A percentile compares a stretch with the other conserved stretches of the same genome.
phyloP scores from a whole-genome alignment of 2,888 invertebrate species.

The Hemithea aestivaria region DNA sequence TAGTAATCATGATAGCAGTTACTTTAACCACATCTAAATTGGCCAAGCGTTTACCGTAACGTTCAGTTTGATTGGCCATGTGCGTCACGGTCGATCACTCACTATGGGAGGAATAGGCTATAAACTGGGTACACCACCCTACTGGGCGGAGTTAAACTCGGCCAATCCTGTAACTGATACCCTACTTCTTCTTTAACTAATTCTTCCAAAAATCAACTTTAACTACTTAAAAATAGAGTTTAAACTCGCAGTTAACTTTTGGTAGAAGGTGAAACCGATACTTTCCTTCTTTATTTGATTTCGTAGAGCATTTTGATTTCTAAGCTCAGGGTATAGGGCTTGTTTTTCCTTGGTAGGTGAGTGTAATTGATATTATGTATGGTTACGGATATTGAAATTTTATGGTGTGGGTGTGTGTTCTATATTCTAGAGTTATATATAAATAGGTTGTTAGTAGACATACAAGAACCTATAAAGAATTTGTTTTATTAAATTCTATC shows the following conservation, averaged over 20 bases:
- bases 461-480: too few relatives aligned
- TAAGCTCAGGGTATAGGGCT: conserved; percentile 26
- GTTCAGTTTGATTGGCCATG: conserved; percentile 35
- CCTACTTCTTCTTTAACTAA: conserved; percentile 69
- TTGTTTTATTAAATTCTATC: too few relatives aligned
- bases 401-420: too few relatives aligned
- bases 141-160: conserved; percentile 65
- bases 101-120: conserved; percentile 66
- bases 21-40: background rate
- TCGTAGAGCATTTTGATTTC: conserved; percentile 31
- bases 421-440: too few relatives aligned
- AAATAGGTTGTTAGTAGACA: too few relatives aligned
- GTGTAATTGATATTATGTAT: conserved; percentile 67
- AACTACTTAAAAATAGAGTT: conserved; percentile 31
- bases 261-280: conserved; percentile 63
- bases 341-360: conserved; percentile 24
- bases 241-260: conserved; percentile 24
- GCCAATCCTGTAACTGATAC: conserved; percentile 79
- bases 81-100: conserved; percentile 44
- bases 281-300: conserved; percentile 55
- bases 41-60: background rate
- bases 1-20: too few relatives aligned
- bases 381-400: too few relatives aligned
- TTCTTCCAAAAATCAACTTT: too few relatives aligned
- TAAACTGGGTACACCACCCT: conserved; percentile 63